Evolutionary conservation across 2,797 vertebrate genomes (phyloP).

Genomic region (Takifugu ocellatus): DNA sequence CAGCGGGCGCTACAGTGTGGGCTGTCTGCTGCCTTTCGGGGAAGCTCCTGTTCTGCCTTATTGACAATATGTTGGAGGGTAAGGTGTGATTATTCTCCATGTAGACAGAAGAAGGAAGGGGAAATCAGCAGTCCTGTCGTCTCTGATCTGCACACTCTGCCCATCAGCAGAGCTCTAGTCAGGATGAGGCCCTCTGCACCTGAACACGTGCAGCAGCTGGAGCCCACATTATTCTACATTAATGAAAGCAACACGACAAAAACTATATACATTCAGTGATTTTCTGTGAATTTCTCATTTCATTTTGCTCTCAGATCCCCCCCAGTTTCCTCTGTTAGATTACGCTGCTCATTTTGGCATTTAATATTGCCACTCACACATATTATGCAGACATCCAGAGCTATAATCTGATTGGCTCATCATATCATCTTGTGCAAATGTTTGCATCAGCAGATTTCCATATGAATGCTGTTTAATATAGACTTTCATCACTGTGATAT

Average conservation of each 20-base stretch:
- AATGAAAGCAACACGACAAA: no score
- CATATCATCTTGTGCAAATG: conserved; percentile 21
- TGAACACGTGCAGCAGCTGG: neutral
- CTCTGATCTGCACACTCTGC: conserved; percentile 42
- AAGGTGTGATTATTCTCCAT: conserved; percentile 55
- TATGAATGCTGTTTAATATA: conserved; percentile 42
- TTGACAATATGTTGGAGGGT: conserved; percentile 68
- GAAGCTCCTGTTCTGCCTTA: conserved; percentile 56
- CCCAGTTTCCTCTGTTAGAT: conserved; percentile 10
- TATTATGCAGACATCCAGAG: conserved; percentile 22
- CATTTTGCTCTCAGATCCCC: conserved; percentile 8
- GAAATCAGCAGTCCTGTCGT: conserved; percentile 53
- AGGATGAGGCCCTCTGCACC: neutral
- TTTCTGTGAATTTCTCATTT: no score
- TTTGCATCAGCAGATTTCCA: conserved; percentile 38
- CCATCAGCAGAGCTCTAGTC: conserved; percentile 25
- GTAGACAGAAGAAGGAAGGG: conserved; percentile 39
- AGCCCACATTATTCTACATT: neutral
- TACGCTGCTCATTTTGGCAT: conserved; percentile 18
- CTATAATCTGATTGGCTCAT: conserved; percentile 44
- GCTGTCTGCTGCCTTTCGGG: conserved; percentile 40
- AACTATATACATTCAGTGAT: no score
- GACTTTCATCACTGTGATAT: conserved; percentile 42
- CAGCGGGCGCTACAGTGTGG: conserved; percentile 50
- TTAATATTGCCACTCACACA: conserved; percentile 21